Base-by-base conservation (phyloP, 2,888 invertebrate genomes). In the Lymantria dispar region DNA sequence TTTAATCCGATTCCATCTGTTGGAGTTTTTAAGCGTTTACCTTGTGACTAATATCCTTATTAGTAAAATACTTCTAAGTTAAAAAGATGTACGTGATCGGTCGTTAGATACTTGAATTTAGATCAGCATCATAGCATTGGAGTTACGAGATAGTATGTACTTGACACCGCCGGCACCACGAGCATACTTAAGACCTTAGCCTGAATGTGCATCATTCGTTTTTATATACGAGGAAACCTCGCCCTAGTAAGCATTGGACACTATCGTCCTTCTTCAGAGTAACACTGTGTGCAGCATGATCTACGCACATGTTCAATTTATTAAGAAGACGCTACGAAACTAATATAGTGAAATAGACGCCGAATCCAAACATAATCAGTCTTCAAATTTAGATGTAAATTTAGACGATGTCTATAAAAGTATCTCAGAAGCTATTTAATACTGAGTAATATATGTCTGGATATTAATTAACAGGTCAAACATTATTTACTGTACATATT, bases 141-240 rank as follows among this genome's bases (percentile, higher is more conserved):
- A 37, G 56, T 30, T 48, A 47, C 56, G 58, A 72, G 64, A 62
- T 62, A 57, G 53, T 54, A 58, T 55, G 70, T 62, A 59, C 69
- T 72, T 73, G 76, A 72, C 72, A 72, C 70, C 59, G 50, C 49
- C 50, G 57, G 58, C 56, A 59, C 54, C 57, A 57, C 61, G 51
- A 60, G 53, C 54, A 42, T 55, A 54, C 48, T 49, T 47, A 47
- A 76, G 74, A 76, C 85, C 85, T 85, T 85, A 84, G 80, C 85
- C 84, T 84, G 73, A 74, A 80, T 84, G 81, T 78, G 82, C 83
- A 79, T 78, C 78, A 82, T 78, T 79, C 58, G 72, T 73, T 72
- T 81, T 79, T 80, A 81, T 80, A 76, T 74, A 62, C 57, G 58
- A 64, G 67, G 60, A 68, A 80, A 70, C 81, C 81, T 81, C 76